These are phyloP conservation scores for Phoenicopterus ruber DNA, from an alignment of 2,113 vertebrate genomes.

Conservation along the genomic window DNA sequence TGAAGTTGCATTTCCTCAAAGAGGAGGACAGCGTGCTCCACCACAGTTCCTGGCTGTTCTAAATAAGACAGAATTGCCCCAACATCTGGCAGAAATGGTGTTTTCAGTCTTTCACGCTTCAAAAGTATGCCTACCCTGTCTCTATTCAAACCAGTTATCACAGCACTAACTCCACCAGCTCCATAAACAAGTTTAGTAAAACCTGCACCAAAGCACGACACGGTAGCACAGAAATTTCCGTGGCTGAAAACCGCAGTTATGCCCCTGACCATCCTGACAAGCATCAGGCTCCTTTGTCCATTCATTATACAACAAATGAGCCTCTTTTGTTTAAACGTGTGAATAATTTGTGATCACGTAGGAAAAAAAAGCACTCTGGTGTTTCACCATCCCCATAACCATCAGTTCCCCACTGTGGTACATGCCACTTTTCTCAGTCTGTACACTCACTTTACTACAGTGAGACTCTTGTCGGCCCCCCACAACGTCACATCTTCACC, in stretches of 20 bases:
- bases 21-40: conserved; percentile 18
- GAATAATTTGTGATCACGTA: too few relatives aligned
- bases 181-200: not conserved
- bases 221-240: not conserved
- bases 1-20: conserved; percentile 57
- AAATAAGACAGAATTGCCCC: conserved; percentile 8
- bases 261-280: not conserved
- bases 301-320: not conserved
- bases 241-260: not conserved
- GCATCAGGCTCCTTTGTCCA: not conserved
- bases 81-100: not conserved
- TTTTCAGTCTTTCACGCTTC: not conserved
- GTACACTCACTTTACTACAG: too few relatives aligned
- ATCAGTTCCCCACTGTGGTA: too few relatives aligned
- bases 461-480: too few relatives aligned
- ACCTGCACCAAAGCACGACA: not conserved
- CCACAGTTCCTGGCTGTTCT: not conserved
- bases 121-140: not conserved
- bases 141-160: not conserved
- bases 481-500: too few relatives aligned
- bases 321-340: not conserved
- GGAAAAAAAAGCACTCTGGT: too few relatives aligned
- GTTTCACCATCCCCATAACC: too few relatives aligned
- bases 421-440: too few relatives aligned
- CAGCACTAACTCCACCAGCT: not conserved